Conservation (phyloP, 2,888 invertebrate species). For the Lottia scabra region DNA sequence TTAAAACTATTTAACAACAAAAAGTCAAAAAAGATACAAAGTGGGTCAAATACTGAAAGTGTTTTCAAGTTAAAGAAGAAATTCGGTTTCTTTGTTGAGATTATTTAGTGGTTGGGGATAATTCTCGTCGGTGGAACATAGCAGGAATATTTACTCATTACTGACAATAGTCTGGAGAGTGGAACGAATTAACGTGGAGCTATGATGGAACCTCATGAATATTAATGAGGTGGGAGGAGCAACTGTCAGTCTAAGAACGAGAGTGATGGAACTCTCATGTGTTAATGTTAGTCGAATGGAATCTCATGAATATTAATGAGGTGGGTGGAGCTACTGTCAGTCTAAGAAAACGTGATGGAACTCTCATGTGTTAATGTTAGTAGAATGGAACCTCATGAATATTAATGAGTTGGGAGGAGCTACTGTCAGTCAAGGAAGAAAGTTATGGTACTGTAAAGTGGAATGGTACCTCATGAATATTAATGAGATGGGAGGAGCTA, state of each 20-base stretch:
- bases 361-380: not conserved
- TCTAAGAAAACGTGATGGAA: too few relatives aligned
- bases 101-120: too few relatives aligned
- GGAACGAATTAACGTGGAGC: not conserved
- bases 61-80: too few relatives aligned
- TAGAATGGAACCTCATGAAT: not conserved
- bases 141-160: too few relatives aligned
- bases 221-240: slow-evolving; percentile 17
- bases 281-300: not conserved
- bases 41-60: too few relatives aligned
- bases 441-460: not conserved
- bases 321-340: slow-evolving; percentile 3
- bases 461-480: slow-evolving; percentile 14
- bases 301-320: slow-evolving; percentile 22
- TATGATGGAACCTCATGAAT: slow-evolving; percentile 10
- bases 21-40: too few relatives aligned
- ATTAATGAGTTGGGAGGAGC: slow-evolving; percentile 17
- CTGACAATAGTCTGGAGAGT: not conserved
- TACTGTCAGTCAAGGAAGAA: too few relatives aligned
- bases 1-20: too few relatives aligned
- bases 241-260: too few relatives aligned
- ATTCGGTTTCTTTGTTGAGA: too few relatives aligned
- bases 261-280: too few relatives aligned
- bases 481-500: slow-evolving; percentile 15
- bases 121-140: too few relatives aligned